Conservation (phyloP, 2,888 invertebrate species). For the Melanotus villosus region DNA sequence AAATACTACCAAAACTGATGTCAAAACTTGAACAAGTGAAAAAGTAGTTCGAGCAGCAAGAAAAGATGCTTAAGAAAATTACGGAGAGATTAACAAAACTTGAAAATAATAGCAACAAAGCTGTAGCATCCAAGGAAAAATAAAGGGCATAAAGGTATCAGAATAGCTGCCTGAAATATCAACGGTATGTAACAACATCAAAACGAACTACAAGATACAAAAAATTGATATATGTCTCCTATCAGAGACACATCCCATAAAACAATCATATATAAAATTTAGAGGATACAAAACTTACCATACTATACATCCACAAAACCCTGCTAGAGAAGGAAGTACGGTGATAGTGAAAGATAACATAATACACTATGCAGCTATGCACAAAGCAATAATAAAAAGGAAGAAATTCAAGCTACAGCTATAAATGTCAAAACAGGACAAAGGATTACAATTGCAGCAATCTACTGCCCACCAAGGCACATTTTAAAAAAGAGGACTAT, state of each 20-base stretch:
- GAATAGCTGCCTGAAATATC: conserved; percentile 9
- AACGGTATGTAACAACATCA: conserved; percentile 19
- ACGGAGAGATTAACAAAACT: not conserved
- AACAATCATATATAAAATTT: conserved; percentile 1
- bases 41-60: conserved; percentile 26
- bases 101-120: conserved; percentile 10
- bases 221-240: conserved; percentile 4
- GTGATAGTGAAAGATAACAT: conserved; percentile 13
- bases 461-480: too few relatives aligned
- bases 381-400: too few relatives aligned
- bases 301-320: conserved; percentile 9
- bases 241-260: conserved; percentile 5
- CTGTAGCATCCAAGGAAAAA: conserved; percentile 11
- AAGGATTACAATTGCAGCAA: not conserved
- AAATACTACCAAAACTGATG: too few relatives aligned
- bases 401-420: too few relatives aligned
- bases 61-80: conserved; percentile 14
- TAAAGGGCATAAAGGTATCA: not conserved
- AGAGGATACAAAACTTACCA: not conserved
- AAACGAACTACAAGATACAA: conserved; percentile 15
- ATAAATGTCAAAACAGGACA: conserved; percentile 8
- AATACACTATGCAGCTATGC: not conserved
- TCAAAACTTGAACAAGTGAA: conserved; percentile 12
- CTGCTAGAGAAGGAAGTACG: conserved; percentile 12
- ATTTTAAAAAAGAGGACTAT: not conserved